A percentile compares a stretch with the other conserved stretches of the same genome.
Evolutionary conservation across 2,113 vertebrate species (phyloP).

Genomic region (Reinhardtius hippoglossoides): DNA sequence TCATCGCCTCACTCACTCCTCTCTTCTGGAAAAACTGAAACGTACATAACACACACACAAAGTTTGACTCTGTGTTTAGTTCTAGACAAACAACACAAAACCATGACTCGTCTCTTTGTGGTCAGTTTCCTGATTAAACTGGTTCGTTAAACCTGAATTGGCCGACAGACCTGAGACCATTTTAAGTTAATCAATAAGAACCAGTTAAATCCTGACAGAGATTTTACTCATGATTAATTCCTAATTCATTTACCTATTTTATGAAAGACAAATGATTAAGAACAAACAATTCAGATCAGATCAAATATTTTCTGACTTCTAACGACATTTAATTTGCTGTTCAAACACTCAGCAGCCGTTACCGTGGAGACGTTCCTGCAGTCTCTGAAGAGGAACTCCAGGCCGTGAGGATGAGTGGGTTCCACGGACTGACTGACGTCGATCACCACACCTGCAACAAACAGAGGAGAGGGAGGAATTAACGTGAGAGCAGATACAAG

Average conservation of each 20-base stretch:
- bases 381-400: constrained; percentile 96
- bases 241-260: too few species aligned
- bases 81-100: too few species aligned
- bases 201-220: too few species aligned
- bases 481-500: neutral
- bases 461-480: neutral
- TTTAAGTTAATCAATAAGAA: too few species aligned
- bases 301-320: too few species aligned
- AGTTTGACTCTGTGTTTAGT: neutral
- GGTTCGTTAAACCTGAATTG: too few species aligned
- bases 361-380: constrained; percentile 95
- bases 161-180: too few species aligned
- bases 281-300: neutral
- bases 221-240: too few species aligned
- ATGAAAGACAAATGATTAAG: too few species aligned
- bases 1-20: constrained; percentile 89
- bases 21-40: constrained; percentile 94
- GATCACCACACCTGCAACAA: constrained; percentile 90
- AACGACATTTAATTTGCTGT: neutral
- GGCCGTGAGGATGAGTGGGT: constrained; percentile 93
- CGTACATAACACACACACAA: neutral
- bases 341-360: neutral
- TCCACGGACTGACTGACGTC: constrained; percentile 98
- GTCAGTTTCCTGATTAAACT: too few species aligned
- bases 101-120: too few species aligned